These are phyloP conservation scores for Malacoctenus gilli DNA, from an alignment of 2,797 vertebrate genomes.

Conservation along the genomic window DNA sequence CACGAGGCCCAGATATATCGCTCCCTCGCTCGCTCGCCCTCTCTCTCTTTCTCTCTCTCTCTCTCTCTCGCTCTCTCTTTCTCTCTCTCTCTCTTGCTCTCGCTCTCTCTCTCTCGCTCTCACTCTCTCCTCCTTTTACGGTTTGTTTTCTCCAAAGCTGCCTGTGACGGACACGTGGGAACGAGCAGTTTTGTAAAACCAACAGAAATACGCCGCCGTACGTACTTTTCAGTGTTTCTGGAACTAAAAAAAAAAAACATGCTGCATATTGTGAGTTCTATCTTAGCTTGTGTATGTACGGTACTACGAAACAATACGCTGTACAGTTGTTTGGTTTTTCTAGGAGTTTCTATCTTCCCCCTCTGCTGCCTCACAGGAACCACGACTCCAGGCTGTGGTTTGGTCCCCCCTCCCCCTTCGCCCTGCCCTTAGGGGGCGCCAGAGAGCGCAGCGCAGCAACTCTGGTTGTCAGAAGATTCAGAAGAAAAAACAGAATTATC, in stretches of 20 bases:
- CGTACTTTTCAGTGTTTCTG: slow-evolving; percentile 76
- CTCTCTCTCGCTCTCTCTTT: too few relatives aligned
- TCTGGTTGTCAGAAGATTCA: too few relatives aligned
- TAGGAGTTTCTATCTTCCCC: slow-evolving; percentile 44
- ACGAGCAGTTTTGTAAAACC: slow-evolving; percentile 66
- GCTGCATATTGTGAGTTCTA: slow-evolving; percentile 79
- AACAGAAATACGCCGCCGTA: slow-evolving; percentile 63
- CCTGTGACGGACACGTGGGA: slow-evolving; percentile 52
- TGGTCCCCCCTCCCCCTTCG: too few relatives aligned
- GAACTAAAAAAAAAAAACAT: slow-evolving; percentile 55
- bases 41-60: too few relatives aligned
- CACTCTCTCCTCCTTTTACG: slow-evolving; percentile 29
- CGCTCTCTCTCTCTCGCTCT: too few relatives aligned
- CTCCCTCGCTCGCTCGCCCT: too few relatives aligned
- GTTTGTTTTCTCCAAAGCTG: slow-evolving; percentile 61
- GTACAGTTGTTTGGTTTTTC: slow-evolving; percentile 70
- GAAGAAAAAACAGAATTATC: too few relatives aligned
- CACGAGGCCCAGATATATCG: slow-evolving; percentile 65
- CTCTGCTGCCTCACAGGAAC: slow-evolving; percentile 36
- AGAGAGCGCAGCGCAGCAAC: too few relatives aligned
- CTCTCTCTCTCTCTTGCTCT: too few relatives aligned
- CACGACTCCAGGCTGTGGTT: slow-evolving; percentile 20
- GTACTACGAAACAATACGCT: slow-evolving; percentile 73
- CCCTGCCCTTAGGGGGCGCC: too few relatives aligned
- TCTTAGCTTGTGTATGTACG: slow-evolving; percentile 79